Conservation (phyloP, 1,140 invertebrate species). For the Philotrypesis tridentata region DNA sequence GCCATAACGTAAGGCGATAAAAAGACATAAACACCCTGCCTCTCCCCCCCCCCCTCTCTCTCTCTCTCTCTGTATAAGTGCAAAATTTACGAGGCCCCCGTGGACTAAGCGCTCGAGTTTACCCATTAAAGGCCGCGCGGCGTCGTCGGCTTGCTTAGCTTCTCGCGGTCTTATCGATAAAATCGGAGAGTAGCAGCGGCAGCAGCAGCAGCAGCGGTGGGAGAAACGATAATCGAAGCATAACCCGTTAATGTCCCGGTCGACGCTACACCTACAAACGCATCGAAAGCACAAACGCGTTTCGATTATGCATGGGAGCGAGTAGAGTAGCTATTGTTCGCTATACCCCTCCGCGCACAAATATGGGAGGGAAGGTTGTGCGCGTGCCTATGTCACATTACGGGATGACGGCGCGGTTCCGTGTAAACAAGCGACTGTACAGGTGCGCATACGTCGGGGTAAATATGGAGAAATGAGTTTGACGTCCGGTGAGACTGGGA, state of each 20-base stretch:
- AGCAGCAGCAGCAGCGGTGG: not conserved
- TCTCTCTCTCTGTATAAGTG: not conserved
- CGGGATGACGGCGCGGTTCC: not conserved
- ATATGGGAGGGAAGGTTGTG: not conserved
- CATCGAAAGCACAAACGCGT: slow-evolving; percentile 31
- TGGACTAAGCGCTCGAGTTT: not conserved
- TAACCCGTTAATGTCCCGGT: slow-evolving; percentile 37
- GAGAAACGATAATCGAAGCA: slow-evolving; percentile 41
- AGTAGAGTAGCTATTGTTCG: not conserved
- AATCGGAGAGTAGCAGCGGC: not conserved
- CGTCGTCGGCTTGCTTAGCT: slow-evolving; percentile 12
- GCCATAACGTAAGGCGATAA: not conserved
- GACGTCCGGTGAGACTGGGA: not conserved
- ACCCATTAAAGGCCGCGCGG: not conserved
- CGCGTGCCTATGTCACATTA: slow-evolving; percentile 6
- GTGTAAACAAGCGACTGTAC: slow-evolving; percentile 36
- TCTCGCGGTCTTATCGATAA: slow-evolving; percentile 21
- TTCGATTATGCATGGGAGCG: slow-evolving; percentile 15
- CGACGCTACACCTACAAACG: not conserved
- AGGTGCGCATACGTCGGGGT: slow-evolving; percentile 5
- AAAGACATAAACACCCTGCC: not conserved
- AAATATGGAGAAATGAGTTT: slow-evolving; percentile 42
- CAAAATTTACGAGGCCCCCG: slow-evolving; percentile 13
- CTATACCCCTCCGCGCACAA: not conserved
- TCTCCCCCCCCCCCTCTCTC: too few relatives aligned